A percentile compares a stretch with the other conserved stretches of the same genome.
phyloP scores from a whole-genome alignment of 2,888 invertebrate genomes.

The Andrena fulva region DNA sequence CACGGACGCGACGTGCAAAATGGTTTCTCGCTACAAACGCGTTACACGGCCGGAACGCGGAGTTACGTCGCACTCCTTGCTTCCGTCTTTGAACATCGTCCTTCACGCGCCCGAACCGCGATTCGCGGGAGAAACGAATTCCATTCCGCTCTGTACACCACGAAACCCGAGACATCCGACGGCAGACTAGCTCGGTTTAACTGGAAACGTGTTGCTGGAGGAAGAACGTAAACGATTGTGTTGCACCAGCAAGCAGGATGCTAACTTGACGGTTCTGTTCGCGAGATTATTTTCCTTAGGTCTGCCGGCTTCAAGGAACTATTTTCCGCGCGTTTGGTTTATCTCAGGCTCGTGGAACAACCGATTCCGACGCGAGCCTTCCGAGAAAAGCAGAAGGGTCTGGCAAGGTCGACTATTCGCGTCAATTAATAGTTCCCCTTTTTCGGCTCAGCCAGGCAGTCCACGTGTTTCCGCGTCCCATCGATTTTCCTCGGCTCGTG shows the following conservation, averaged over 20 bases:
- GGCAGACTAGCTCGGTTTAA: no score
- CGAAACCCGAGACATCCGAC: not conserved
- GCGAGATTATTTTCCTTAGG: slow-evolving; percentile 17
- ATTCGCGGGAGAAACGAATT: not conserved
- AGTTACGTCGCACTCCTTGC: not conserved
- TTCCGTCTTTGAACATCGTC: not conserved
- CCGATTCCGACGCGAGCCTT: slow-evolving; percentile 6
- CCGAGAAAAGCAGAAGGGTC: slow-evolving; percentile 39
- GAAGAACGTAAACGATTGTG: not conserved
- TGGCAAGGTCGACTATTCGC: slow-evolving; percentile 39
- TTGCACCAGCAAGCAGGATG: not conserved
- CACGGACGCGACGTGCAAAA: slow-evolving; percentile 32
- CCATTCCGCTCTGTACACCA: not conserved
- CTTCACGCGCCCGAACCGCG: not conserved
- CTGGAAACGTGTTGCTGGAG: no score
- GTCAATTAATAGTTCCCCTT: slow-evolving; percentile 34
- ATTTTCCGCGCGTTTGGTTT: slow-evolving; percentile 16
- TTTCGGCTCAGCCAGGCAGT: not conserved
- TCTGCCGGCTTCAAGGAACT: not conserved
- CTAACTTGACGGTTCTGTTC: not conserved
- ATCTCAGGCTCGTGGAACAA: slow-evolving; percentile 13
- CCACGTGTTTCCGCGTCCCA: slow-evolving; percentile 1
- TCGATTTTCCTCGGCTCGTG: slow-evolving; percentile 8
- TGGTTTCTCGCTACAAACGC: slow-evolving; percentile 1
- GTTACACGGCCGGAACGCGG: not conserved